Base-by-base conservation (phyloP, 2,888 invertebrate species). In the Orthosia gothica region DNA sequence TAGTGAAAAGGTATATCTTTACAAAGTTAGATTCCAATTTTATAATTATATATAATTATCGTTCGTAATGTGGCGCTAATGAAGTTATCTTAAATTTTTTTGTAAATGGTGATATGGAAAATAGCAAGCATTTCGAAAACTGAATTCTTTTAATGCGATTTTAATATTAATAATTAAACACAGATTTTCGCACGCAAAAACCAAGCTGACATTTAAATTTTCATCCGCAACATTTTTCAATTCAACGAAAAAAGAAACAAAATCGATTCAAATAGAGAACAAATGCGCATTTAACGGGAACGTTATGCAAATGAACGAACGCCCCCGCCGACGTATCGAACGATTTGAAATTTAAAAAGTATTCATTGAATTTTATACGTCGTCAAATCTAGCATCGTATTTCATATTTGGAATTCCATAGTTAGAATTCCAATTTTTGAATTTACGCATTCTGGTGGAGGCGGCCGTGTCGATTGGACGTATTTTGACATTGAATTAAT, bases 401-500 rank as follows among this genome's bases (percentile, higher is more conserved):
- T 89, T 88, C 87, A 87, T 89, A 88, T 84, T 83, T 69, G 74
- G 69, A 74, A 88, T 88, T 86, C 84, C 86, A 67, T 80, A 81
- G 82, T 64, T 61, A 64, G 70, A 80, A 81, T 76, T 70, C 76
- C 73, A 86, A 83, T 87, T 85, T 83, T 83, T 82, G 69, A 79
- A 81, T 82, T 80, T 78, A 81, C 85, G 77, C 75, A 82, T 81
- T 82, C 62, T 47, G 61, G 9, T 52, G 63, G 20, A 62, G 71
- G 70, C 64, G 63, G 66, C 67, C 70, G 82, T 87, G 87, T 81
- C 78, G 76, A 84, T 84, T 72, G 81, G 77, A 87, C 81, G 86
- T 88, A 89, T 91, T 91, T 91, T 87, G 89, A 90, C 88, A 88
- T 86, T 74, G 81, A 88, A 90, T 90, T 92, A 90, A 90, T 90